Evolutionary conservation across 2,113 vertebrate species (phyloP).

Genomic region (Alouatta palliata): DNA sequence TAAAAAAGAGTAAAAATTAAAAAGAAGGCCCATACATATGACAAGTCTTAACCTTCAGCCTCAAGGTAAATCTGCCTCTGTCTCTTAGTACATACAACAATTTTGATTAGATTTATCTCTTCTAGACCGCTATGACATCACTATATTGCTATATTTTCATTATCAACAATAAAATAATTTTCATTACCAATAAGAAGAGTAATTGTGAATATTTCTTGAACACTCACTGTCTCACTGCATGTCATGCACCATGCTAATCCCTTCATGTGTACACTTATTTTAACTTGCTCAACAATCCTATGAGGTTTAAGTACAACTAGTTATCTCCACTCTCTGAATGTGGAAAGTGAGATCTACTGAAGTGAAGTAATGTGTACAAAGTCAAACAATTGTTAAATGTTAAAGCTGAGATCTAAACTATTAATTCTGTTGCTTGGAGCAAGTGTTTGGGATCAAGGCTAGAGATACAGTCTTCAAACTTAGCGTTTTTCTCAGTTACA

Average conservation of each 20-base stretch:
- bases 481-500: background rate
- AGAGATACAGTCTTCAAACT: background rate
- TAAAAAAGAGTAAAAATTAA: background rate
- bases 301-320: background rate
- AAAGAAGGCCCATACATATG: background rate
- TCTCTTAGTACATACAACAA: background rate
- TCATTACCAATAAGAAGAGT: background rate
- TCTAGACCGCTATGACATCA: background rate
- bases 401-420: background rate
- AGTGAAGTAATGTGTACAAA: background rate
- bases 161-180: background rate
- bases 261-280: background rate
- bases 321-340: background rate
- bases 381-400: background rate
- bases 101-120: background rate
- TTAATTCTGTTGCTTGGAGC: background rate
- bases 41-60: background rate
- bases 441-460: background rate
- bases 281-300: background rate
- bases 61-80: background rate
- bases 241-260: background rate
- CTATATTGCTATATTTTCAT: background rate
- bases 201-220: background rate
- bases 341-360: background rate
- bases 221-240: background rate